phyloP scores from a whole-genome alignment of 2,113 vertebrate species.

The Oncorhynchus mykiss region DNA sequence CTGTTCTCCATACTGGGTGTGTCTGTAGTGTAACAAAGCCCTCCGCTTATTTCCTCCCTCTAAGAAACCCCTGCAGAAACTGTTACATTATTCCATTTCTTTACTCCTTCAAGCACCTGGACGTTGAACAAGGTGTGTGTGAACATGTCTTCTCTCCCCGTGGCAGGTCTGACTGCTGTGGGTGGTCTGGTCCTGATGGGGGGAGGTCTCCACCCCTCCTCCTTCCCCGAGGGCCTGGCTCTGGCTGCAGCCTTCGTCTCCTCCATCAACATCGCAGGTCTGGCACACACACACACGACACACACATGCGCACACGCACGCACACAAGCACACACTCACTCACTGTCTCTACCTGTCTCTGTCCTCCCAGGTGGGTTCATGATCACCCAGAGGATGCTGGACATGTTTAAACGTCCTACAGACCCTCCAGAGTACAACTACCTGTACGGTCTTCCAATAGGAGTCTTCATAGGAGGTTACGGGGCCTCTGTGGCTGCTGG shows the following conservation, averaged over 20 bases:
- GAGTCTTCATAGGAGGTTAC: constrained; percentile 69
- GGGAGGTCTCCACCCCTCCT: constrained; percentile 73
- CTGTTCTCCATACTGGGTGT: no score
- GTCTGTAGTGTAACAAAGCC: no score
- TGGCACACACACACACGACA: neutral
- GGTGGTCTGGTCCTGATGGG: constrained; percentile 82
- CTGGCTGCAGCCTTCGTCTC: constrained; percentile 80
- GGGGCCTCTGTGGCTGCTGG: constrained; percentile 60
- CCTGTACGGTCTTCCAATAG: constrained; percentile 70
- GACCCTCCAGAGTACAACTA: constrained; percentile 75
- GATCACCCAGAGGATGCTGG: constrained; percentile 76
- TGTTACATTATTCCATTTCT: neutral
- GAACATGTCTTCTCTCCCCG: neutral
- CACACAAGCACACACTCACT: no score
- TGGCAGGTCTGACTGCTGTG: constrained; percentile 76
- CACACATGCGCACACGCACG: neutral
- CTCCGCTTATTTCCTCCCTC: no score
- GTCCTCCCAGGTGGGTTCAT: constrained; percentile 68
- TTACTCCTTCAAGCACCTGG: neutral
- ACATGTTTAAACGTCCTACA: constrained; percentile 78
- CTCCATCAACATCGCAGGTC: constrained; percentile 80
- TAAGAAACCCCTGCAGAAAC: no score
- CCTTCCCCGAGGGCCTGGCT: constrained; percentile 71
- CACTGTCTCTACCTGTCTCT: neutral
- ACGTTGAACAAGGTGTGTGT: neutral